Evolutionary conservation across 2,888 invertebrate genomes (phyloP), one percentile per base, ranked within the genome.

Genomic region (Cephonodes hylas): DNA sequence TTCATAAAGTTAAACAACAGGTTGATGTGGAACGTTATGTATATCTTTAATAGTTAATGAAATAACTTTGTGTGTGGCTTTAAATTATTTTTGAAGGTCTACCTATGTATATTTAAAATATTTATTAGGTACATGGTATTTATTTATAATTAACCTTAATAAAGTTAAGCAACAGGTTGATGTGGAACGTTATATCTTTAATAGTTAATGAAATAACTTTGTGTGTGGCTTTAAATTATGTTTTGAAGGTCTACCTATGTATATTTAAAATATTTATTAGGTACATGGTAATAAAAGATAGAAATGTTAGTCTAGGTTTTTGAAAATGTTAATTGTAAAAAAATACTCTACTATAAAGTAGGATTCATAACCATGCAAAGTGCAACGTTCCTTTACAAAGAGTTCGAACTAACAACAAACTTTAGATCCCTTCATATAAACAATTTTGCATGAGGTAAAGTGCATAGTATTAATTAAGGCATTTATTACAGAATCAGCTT

Each of bases 401-500:
- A 45, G 22, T 45, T 22, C 10, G 8, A 2, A 10, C 22, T 20
- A 45, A n/a, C n/a, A 45, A 13, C 22, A 22, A 10, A 10, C 8
- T 45, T 13, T 2, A 44, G 8, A 22, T 3, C 13, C 20, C 20
- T 15, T 2, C 3, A 5, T 42, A 10, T 15, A 42, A 42, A 42
- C 42, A 42, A 1, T n/a, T 23, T 44, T 20, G 20, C 23, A 4
- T 3, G n/a, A 46, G 20, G n/a, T n/a, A 46, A 46, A 46, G 23
- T 5, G 42, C 42, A 42, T 42, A 20, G 4, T 48, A 7, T 48
- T 15, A 25, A 48, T 25, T 48, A 18, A 10, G 10, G 18, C 8
- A 31, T 53, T 53, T 53, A 31, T 53, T 53, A 64, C 95, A 91
- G 96, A 96, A 85, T 95, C 96, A 66, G 96, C 96, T 70, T 96